These are phyloP conservation scores for Propithecus coquereli DNA, from an alignment of 2,113 vertebrate species.

Conservation along the genomic window DNA sequence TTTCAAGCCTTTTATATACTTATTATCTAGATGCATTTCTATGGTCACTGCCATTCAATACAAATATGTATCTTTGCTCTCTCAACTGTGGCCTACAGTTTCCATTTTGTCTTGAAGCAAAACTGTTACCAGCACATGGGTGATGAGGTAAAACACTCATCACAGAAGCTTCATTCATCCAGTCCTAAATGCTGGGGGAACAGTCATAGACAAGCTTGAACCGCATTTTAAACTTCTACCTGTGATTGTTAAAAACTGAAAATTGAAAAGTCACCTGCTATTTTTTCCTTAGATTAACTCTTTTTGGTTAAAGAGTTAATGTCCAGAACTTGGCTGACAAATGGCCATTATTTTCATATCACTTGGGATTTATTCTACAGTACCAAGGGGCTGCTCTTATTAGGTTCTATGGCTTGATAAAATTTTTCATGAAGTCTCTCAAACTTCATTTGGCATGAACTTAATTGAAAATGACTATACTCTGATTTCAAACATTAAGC, in stretches of 20 bases:
- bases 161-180: neutral
- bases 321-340: neutral
- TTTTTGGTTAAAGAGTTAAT: neutral
- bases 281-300: neutral
- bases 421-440: neutral
- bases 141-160: neutral
- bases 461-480: neutral
- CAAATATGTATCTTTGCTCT: conserved; percentile 31
- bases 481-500: neutral
- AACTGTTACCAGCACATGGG: neutral
- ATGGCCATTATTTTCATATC: neutral
- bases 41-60: neutral
- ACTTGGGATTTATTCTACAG: neutral
- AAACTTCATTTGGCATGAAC: neutral
- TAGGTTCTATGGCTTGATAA: neutral
- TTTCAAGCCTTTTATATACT: neutral
- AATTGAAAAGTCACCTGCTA: neutral
- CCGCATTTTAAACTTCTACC: neutral
- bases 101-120: neutral
- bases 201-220: neutral
- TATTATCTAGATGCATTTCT: neutral
- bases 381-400: neutral
- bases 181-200: neutral
- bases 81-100: neutral
- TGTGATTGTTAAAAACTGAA: neutral